Evolutionary conservation across 2,888 invertebrate species (phyloP).

Genomic region (Phaedon cochleariae): DNA sequence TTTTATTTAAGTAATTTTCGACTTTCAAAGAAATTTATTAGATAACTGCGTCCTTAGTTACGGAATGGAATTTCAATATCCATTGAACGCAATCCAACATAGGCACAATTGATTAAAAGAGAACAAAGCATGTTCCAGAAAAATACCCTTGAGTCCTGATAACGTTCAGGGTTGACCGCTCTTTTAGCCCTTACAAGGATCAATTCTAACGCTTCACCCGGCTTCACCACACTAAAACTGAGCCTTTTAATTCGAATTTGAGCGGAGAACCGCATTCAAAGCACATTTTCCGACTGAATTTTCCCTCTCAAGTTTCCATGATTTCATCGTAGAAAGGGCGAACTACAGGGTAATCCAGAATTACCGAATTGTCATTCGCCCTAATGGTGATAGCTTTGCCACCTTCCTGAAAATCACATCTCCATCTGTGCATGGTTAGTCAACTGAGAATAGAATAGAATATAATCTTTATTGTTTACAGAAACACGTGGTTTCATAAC

Average conservation of each 20-base stretch:
- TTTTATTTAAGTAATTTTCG: too few species aligned
- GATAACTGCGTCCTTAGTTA: too few species aligned
- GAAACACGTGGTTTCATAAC: too few species aligned
- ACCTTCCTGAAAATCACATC: too few species aligned
- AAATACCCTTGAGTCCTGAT: neutral
- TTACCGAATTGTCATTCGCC: too few species aligned
- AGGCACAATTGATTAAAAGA: constrained; percentile 2
- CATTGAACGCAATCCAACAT: neutral
- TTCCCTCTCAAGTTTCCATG: neutral
- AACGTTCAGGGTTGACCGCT: neutral
- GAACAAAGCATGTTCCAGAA: neutral
- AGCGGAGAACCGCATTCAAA: neutral
- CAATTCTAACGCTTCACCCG: neutral
- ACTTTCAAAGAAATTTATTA: too few species aligned
- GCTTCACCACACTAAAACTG: neutral
- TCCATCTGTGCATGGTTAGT: too few species aligned
- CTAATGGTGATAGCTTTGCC: too few species aligned
- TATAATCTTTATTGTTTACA: too few species aligned
- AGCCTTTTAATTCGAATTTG: neutral
- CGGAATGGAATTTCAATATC: neutral
- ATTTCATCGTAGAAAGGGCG: too few species aligned
- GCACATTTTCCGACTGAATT: neutral
- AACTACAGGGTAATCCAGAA: neutral
- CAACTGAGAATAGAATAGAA: too few species aligned
- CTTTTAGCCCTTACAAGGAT: neutral